Conservation (phyloP, 2,113 vertebrate genomes). For the Macaca nemestrina region DNA sequence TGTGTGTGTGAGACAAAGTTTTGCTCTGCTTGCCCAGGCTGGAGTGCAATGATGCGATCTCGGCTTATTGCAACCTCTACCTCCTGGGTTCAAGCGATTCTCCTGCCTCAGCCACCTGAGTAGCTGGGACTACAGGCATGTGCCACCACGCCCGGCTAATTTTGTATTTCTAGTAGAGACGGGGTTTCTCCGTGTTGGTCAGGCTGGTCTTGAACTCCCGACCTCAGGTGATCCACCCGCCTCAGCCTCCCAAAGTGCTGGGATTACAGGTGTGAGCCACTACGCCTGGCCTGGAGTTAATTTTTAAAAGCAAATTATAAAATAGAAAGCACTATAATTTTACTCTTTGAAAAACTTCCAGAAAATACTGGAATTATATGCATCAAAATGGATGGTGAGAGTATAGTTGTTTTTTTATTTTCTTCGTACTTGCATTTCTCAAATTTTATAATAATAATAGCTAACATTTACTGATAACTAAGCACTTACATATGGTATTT, state of each 20-base stretch:
- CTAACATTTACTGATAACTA: neutral
- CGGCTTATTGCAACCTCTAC: no score
- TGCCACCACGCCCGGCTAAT: no score
- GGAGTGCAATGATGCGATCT: no score
- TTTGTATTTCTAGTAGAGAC: no score
- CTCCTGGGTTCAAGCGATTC: no score
- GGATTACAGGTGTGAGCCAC: neutral
- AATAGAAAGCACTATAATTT: neutral
- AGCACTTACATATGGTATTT: neutral
- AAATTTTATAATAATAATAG: neutral
- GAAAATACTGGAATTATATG: neutral
- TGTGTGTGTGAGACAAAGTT: no score
- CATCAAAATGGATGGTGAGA: neutral
- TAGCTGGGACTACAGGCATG: no score
- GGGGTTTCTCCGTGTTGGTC: no score
- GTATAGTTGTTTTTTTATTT: conserved; percentile 4
- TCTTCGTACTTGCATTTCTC: conserved; percentile 8
- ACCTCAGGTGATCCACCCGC: no score
- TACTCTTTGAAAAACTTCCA: conserved; percentile 12
- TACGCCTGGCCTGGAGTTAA: neutral
- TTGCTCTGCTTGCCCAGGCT: no score
- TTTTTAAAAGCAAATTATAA: neutral
- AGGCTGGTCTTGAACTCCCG: no score
- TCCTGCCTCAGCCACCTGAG: no score
- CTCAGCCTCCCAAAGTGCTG: neutral